Base-by-base conservation (phyloP, 2,113 vertebrate species). In the Archilochus colubris region DNA sequence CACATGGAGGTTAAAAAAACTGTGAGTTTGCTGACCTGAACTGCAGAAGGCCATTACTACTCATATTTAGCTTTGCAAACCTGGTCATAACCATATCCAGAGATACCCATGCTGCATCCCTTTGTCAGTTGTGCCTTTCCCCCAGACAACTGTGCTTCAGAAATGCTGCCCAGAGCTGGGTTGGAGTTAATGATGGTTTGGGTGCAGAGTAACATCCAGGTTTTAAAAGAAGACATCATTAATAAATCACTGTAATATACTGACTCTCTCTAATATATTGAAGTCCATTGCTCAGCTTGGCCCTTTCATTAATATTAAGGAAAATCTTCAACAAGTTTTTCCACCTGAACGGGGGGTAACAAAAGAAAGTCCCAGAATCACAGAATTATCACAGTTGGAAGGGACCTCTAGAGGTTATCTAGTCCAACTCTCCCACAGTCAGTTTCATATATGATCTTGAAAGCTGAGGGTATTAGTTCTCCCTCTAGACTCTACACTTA, bases 361-460 rank as follows among this genome's bases (percentile, higher is more conserved):
- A 53, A 6, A 57, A 31, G 33, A 73, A 58, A 57, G 17, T 40
- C 40, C 40, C 40, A 40, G 40, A 40, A 40, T 40, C 40, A 40
- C 40, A 40, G 40, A 40, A 40, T 40, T 40, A 40, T 40, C 11
- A 40, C 40, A 40, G 36, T 38, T 38, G 36, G 40, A 40, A 40
- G 40, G 40, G 40, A 40, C 40, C 40, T 40, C 40, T 40, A 40
- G 40, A 40, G 12, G 40, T 40, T 10, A 40, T 40, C 40, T 40
- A 40, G 10, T 40, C 40, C 40, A 40, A 40, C 40, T 40, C 40
- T 40, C 40, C 40, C 40, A 40, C 40, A 25, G 46, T 55, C 28
- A 31, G 6, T 48, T 91, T 69, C 7, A 6, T 27, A 14, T 12
- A 13, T 0, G 0, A 20, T 40, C 36, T 17, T 27, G 59, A 61